These are phyloP conservation scores for Temnothorax ravouxi DNA, from an alignment of 2,888 invertebrate genomes.

Conservation along the genomic window DNA sequence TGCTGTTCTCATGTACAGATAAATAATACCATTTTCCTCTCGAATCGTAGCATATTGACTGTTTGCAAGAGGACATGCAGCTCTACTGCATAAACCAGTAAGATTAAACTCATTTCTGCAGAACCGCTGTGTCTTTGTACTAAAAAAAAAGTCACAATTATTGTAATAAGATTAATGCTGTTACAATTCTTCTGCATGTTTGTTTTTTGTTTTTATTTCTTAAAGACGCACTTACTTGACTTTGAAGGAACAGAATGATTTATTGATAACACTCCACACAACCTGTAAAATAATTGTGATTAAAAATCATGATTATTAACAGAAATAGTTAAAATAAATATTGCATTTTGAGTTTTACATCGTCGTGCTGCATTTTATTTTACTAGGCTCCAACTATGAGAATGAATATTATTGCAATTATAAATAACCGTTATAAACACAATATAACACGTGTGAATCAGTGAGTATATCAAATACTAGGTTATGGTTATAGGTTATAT, in stretches of 20 bases:
- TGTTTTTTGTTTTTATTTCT: not conserved
- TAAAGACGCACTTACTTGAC: conserved; percentile 92
- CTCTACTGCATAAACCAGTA: conserved; percentile 97
- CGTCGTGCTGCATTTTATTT: conserved; percentile 94
- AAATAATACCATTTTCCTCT: conserved; percentile 98
- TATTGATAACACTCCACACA: conserved; percentile 99
- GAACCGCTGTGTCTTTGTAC: conserved; percentile 97
- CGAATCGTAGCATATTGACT: conserved; percentile 99
- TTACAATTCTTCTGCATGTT: not conserved
- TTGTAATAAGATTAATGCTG: conserved; percentile 9
- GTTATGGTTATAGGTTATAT: too few relatives aligned
- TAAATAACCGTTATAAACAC: too few relatives aligned
- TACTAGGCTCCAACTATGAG: not conserved
- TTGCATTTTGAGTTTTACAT: conserved; percentile 87
- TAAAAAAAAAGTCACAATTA: conserved; percentile 85
- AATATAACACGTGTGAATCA: too few relatives aligned
- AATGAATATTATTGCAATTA: too few relatives aligned
- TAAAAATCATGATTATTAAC: not conserved
- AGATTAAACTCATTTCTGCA: conserved; percentile 99
- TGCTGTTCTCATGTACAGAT: conserved; percentile 95
- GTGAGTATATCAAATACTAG: too few relatives aligned
- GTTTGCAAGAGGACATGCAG: conserved; percentile 98
- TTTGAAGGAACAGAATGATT: conserved; percentile 99
- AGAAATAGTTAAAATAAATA: not conserved
- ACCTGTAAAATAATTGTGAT: conserved; percentile 89